Percentiles rank a stretch among this genome's conserved stretches.
Evolutionary conservation across 2,113 vertebrate genomes (phyloP).

Genomic region (Leucopsar rothschildi): DNA sequence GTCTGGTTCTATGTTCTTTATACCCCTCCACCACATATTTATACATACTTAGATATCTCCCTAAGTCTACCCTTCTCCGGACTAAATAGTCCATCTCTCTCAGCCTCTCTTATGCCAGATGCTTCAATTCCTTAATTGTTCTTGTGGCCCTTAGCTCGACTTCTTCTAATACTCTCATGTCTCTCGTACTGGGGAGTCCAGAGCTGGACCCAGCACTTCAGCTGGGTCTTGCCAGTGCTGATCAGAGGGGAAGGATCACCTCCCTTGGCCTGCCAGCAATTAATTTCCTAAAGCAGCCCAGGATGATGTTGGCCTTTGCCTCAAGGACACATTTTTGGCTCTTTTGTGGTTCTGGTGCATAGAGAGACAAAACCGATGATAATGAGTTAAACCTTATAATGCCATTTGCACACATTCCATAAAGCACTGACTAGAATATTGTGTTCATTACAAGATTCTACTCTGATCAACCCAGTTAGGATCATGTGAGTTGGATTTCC

Average conservation of each 20-base stretch:
- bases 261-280: not conserved
- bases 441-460: not conserved
- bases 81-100: not conserved
- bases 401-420: not conserved
- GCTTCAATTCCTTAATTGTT: not conserved
- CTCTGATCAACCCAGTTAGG: not conserved
- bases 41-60: not conserved
- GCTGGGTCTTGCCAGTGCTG: not conserved
- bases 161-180: not conserved
- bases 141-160: not conserved
- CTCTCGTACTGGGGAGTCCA: not conserved
- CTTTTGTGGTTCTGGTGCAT: not conserved
- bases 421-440: not conserved
- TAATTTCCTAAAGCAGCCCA: not conserved
- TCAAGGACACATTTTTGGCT: not conserved
- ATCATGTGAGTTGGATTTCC: not conserved
- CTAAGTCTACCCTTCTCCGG: not conserved
- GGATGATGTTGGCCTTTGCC: not conserved
- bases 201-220: not conserved
- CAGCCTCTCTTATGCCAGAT: not conserved
- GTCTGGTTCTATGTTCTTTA: not conserved
- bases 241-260: not conserved
- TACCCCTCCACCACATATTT: not conserved
- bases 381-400: not conserved
- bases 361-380: not conserved